These are phyloP conservation scores for Polietes domitor DNA, from an alignment of 2,888 invertebrate species.

Conservation along the genomic window DNA sequence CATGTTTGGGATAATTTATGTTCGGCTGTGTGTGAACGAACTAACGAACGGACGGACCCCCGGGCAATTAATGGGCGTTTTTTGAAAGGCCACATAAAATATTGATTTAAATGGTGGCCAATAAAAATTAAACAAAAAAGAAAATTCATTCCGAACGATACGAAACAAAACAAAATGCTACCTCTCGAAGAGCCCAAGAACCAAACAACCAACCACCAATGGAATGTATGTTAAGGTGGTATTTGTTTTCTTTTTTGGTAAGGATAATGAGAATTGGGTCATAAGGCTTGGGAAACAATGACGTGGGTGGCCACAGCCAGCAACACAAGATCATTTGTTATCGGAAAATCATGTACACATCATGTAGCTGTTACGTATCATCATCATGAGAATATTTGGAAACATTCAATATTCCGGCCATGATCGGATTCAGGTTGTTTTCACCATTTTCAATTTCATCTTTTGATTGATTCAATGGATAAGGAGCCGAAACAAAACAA, in stretches of 20 bases:
- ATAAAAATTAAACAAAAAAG: slow-evolving; percentile 20
- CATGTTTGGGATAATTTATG: slow-evolving; percentile 1
- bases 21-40: background rate
- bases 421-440: background rate
- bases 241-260: background rate
- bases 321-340: background rate
- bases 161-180: background rate
- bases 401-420: no score
- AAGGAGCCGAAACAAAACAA: slow-evolving; percentile 19
- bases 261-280: slow-evolving; percentile 13
- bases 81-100: slow-evolving; percentile 24
- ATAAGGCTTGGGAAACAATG: background rate
- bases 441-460: no score
- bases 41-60: background rate
- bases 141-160: no score
- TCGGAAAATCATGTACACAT: background rate
- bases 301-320: slow-evolving; percentile 4
- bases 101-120: slow-evolving; percentile 33
- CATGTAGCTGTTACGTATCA: background rate
- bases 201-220: background rate
- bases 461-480: slow-evolving; percentile 16
- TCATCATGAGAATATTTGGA: background rate
- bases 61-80: slow-evolving; percentile 27
- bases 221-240: background rate
- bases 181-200: background rate